Percentiles rank a stretch among this genome's conserved stretches.
Evolutionary conservation across 2,113 vertebrate species (phyloP).

Genomic region (Lagopus muta): DNA sequence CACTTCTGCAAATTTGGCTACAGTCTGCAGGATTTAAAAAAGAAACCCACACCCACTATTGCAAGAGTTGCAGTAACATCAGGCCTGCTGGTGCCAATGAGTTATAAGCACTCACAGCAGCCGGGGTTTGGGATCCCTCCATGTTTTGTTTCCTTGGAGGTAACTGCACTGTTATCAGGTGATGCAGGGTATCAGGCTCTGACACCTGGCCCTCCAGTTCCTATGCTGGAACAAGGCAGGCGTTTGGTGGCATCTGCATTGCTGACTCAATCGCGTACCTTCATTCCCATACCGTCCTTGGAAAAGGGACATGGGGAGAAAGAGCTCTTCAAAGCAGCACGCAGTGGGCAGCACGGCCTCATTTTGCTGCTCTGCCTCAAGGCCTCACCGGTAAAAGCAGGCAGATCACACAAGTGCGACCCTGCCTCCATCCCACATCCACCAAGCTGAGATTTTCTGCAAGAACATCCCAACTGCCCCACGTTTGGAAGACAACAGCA

Average conservation of each 20-base stretch:
- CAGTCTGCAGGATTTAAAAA: not conserved
- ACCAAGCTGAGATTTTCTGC: not conserved
- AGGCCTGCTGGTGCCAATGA: not conserved
- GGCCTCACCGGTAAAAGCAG: not conserved
- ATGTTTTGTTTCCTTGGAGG: not conserved
- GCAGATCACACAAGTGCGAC: not conserved
- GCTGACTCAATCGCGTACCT: conserved; percentile 17
- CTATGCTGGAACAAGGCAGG: not conserved
- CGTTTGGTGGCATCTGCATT: conserved; percentile 51
- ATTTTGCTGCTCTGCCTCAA: not conserved
- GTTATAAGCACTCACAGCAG: not conserved
- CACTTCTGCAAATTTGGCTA: not conserved
- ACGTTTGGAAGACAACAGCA: not conserved
- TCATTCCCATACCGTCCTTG: not conserved
- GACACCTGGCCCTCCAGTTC: conserved; percentile 33
- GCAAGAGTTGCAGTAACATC: not conserved
- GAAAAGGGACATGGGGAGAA: not conserved
- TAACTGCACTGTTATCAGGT: not conserved
- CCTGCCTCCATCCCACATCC: not conserved
- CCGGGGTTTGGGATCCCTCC: not conserved
- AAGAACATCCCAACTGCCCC: not conserved
- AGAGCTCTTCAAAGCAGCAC: not conserved
- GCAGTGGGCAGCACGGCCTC: rapidly evolving
- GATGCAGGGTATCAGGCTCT: conserved; percentile 10
- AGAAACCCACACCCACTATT: not conserved